Evolutionary conservation across 2,113 vertebrate species (phyloP).

Genomic region (Nycticebus coucang): DNA sequence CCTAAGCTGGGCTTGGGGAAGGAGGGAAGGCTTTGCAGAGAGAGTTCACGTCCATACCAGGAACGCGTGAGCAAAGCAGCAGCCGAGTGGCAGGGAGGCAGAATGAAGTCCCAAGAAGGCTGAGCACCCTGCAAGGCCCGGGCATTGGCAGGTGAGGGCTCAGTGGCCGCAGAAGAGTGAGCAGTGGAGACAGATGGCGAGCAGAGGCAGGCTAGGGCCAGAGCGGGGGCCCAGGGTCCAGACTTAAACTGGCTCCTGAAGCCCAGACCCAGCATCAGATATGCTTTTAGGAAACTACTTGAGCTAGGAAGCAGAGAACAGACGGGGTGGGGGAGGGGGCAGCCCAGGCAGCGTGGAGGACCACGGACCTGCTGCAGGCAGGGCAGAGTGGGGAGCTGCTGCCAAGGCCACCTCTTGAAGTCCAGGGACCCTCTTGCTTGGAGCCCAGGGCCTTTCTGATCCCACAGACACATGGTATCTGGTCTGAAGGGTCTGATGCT

Average conservation of each 20-base stretch:
- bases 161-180: neutral
- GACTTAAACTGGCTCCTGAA: neutral
- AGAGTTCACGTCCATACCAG: fast-evolving
- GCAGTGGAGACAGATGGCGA: too few relatives aligned
- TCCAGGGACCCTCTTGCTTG: neutral
- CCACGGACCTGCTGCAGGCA: neutral
- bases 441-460: fast-evolving
- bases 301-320: neutral
- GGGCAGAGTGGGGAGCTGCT: too few relatives aligned
- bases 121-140: neutral
- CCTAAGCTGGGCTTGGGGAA: neutral
- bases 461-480: too few relatives aligned
- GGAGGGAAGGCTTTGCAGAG: neutral
- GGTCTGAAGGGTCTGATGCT: neutral
- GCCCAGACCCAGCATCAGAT: too few relatives aligned
- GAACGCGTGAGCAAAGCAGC: neutral
- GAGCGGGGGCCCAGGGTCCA: neutral
- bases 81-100: fast-evolving
- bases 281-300: too few relatives aligned
- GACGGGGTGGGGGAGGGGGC: neutral
- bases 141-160: neutral
- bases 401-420: fast-evolving
- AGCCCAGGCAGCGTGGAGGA: neutral
- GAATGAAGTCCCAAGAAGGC: neutral
- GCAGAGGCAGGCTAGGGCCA: neutral